Evolutionary conservation across 2,113 vertebrate genomes (phyloP).

Genomic region (Triplophysa dalaica): DNA sequence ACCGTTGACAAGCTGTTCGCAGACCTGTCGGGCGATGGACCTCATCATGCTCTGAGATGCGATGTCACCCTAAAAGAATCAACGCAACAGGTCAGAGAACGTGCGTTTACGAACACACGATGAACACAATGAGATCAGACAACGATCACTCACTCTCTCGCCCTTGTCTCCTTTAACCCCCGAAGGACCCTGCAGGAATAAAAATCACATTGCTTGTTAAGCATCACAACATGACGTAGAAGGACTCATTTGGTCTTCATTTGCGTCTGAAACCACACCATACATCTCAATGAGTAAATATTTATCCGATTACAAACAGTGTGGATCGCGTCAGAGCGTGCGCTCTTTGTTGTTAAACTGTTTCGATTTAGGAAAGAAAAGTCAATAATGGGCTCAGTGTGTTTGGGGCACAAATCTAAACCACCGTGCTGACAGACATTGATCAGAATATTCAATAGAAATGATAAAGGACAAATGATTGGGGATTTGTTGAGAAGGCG

Average conservation of each 20-base stretch:
- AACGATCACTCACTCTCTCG: constrained; percentile 85
- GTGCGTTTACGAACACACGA: neutral
- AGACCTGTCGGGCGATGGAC: constrained; percentile 95
- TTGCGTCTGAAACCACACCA: constrained; percentile 8
- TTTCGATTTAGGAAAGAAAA: neutral
- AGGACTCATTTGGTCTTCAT: neutral
- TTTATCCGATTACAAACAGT: constrained; percentile 24
- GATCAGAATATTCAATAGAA: too few species aligned
- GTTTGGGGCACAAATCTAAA: neutral
- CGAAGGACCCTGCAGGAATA: constrained; percentile 77
- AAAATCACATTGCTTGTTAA: constrained; percentile 40
- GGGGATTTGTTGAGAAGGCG: too few species aligned
- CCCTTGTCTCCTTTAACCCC: constrained; percentile 95
- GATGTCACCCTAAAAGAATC: constrained; percentile 84
- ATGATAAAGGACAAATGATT: too few species aligned
- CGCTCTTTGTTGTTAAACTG: neutral
- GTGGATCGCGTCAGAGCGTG: neutral
- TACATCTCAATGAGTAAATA: constrained; percentile 24
- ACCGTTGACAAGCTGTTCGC: constrained; percentile 92
- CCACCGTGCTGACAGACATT: too few species aligned
- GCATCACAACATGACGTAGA: constrained; percentile 25
- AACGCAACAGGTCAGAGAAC: constrained; percentile 8
- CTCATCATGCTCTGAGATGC: constrained; percentile 98
- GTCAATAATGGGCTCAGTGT: neutral
- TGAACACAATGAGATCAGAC: constrained; percentile 2